Percentiles rank a stretch among this genome's conserved stretches.
These are phyloP conservation scores for Gerris lacustris DNA, from an alignment of 2,888 invertebrate species.

Conservation along the genomic window DNA sequence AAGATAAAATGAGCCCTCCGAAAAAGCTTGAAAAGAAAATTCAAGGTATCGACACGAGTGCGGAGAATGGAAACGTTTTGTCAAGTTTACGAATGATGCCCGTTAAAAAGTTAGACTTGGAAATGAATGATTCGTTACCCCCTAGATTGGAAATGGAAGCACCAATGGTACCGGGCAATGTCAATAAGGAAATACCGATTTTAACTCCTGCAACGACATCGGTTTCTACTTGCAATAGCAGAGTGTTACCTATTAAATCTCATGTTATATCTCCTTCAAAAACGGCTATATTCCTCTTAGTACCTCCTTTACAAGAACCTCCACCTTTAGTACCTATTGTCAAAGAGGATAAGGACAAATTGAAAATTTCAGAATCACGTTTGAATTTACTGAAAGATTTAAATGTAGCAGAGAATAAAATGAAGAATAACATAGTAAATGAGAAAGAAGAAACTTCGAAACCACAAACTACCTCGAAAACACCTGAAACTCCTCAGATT, in stretches of 20 bases:
- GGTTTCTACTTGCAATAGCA: neutral
- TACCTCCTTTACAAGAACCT: neutral
- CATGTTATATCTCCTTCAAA: neutral
- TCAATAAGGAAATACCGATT: slow-evolving; percentile 22
- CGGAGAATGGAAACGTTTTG: slow-evolving; percentile 24
- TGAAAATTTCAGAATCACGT: neutral
- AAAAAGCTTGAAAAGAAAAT: neutral
- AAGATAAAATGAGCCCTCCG: neutral
- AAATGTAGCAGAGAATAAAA: slow-evolving; percentile 16
- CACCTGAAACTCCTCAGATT: no score
- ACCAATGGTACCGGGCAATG: slow-evolving; percentile 18
- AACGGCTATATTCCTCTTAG: neutral
- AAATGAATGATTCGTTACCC: slow-evolving; percentile 14
- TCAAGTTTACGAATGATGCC: slow-evolving; percentile 27
- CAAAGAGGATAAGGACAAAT: neutral
- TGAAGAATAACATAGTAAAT: slow-evolving; percentile 19
- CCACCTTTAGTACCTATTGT: neutral
- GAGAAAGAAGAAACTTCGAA: slow-evolving; percentile 8
- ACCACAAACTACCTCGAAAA: slow-evolving; percentile 5
- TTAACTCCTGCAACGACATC: slow-evolving; percentile 15
- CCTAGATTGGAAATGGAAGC: slow-evolving; percentile 25
- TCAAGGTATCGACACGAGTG: slow-evolving; percentile 23
- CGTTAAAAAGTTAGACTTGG: slow-evolving; percentile 12
- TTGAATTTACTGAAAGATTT: slow-evolving; percentile 16
- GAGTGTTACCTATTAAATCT: neutral